Conservation (phyloP, 2,888 invertebrate genomes). For the Ashinkailepas kermadecensis region DNA sequence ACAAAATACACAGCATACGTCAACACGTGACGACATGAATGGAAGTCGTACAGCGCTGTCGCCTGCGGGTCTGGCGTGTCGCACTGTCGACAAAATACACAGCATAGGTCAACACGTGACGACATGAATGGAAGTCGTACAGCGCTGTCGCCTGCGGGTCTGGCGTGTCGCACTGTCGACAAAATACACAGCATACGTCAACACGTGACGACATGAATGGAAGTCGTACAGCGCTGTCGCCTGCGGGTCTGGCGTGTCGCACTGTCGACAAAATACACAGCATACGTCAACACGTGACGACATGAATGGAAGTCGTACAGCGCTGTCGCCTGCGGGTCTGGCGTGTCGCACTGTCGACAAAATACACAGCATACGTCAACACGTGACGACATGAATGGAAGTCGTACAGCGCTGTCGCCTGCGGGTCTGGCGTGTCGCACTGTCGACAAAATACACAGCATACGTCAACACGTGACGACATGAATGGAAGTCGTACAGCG, state of each 20-base stretch:
- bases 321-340: not conserved
- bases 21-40: not conserved
- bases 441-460: too few species aligned
- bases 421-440: not conserved
- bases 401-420: not conserved
- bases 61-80: not conserved
- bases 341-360: too few species aligned
- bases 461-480: too few species aligned
- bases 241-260: not conserved
- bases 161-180: too few species aligned
- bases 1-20: too few species aligned
- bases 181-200: too few species aligned
- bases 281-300: too few species aligned
- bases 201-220: not conserved
- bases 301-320: conserved; percentile 9
- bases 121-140: conserved; percentile 11
- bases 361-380: too few species aligned
- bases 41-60: not conserved
- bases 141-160: not conserved
- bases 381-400: not conserved
- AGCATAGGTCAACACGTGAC: too few species aligned
- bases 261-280: too few species aligned
- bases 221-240: not conserved
- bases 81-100: too few species aligned
- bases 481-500: conserved; percentile 3